Percentiles rank a stretch among this genome's conserved stretches.
These are phyloP conservation scores for Morone chrysops DNA, from an alignment of 2,113 vertebrate genomes.

Conservation along the genomic window DNA sequence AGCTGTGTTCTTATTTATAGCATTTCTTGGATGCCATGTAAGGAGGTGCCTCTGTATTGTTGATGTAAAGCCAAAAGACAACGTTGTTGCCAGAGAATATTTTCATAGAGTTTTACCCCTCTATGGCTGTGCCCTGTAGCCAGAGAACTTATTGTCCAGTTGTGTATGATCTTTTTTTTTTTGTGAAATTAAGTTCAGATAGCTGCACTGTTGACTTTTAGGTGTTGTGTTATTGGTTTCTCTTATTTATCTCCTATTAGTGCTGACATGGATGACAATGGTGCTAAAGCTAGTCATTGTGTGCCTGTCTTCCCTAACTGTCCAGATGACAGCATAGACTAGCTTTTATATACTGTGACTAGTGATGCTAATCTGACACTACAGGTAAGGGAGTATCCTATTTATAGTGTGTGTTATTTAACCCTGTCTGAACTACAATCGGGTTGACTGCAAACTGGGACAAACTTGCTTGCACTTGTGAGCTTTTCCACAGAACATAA, in stretches of 20 bases:
- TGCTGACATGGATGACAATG: neutral
- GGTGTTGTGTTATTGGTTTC: too few relatives aligned
- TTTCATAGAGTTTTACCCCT: slow-evolving; percentile 14
- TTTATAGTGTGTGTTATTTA: neutral
- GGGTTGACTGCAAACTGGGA: neutral
- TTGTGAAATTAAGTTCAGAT: neutral
- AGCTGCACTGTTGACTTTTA: neutral
- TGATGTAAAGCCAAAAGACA: slow-evolving; percentile 43
- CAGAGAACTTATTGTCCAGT: neutral
- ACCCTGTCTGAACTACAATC: neutral
- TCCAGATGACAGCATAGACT: neutral
- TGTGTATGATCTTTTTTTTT: neutral
- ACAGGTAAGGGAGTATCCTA: neutral
- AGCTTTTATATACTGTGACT: neutral
- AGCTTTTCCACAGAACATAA: neutral
- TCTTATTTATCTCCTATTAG: neutral
- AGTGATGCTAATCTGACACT: neutral
- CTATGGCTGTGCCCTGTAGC: neutral
- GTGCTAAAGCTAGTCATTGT: neutral
- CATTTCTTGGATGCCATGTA: slow-evolving; percentile 56
- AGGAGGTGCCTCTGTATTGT: slow-evolving; percentile 61
- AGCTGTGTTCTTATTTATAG: slow-evolving; percentile 58
- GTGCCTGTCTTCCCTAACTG: neutral
- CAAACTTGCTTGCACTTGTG: neutral
- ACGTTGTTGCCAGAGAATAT: slow-evolving; percentile 22